A percentile compares a stretch with the other conserved stretches of the same genome.
These are phyloP conservation scores for Enteromius thamalakanensis DNA, from an alignment of 2,797 vertebrate species.

Conservation along the genomic window DNA sequence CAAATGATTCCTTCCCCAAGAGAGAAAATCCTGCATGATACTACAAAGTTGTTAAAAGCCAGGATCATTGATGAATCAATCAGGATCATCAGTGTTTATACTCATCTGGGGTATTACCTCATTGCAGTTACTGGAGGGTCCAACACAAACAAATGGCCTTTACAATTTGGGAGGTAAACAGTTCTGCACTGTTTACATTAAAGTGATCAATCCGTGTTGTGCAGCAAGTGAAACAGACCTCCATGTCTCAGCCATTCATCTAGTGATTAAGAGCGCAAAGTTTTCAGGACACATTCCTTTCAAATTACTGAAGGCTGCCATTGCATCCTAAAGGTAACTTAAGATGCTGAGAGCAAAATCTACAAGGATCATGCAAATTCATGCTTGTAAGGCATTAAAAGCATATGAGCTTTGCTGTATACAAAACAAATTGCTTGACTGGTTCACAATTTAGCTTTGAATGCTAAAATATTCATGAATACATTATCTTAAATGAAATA, in stretches of 20 bases:
- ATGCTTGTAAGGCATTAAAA: background rate
- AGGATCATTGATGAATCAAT: constrained; percentile 73
- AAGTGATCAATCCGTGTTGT: constrained; percentile 65
- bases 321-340: constrained; percentile 33
- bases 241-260: constrained; percentile 44
- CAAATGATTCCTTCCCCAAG: constrained; percentile 34
- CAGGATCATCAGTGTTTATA: constrained; percentile 75
- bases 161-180: constrained; percentile 73
- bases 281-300: constrained; percentile 50
- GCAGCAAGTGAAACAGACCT: constrained; percentile 58
- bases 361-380: background rate
- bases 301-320: constrained; percentile 33
- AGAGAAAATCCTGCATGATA: constrained; percentile 34
- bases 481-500: background rate
- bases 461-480: background rate
- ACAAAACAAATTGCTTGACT: background rate
- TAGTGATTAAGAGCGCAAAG: constrained; percentile 41
- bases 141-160: constrained; percentile 71
- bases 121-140: constrained; percentile 66
- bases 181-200: constrained; percentile 71
- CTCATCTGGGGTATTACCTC: constrained; percentile 73
- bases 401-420: background rate
- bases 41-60: constrained; percentile 72
- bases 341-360: constrained; percentile 27
- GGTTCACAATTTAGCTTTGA: background rate